Evolutionary conservation across 2,888 invertebrate species (phyloP).

Genomic region (Ectropis crepuscularia): DNA sequence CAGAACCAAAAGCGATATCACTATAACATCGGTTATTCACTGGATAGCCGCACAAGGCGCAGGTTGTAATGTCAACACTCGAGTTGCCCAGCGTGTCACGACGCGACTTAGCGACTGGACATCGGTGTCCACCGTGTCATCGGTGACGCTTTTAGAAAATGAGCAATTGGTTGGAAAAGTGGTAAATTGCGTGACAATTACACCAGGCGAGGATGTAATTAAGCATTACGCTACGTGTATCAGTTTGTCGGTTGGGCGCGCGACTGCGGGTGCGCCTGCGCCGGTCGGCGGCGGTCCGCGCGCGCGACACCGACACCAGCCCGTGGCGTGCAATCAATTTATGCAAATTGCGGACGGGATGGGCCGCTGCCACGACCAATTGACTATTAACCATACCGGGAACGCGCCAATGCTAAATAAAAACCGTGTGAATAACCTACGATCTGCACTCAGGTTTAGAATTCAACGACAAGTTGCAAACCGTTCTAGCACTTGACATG

Average conservation of each 20-base stretch:
- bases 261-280: slow-evolving; percentile 68
- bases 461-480: background rate
- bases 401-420: slow-evolving; percentile 26
- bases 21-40: slow-evolving; percentile 65
- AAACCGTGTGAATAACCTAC: slow-evolving; percentile 18
- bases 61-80: slow-evolving; percentile 37
- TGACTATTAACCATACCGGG: slow-evolving; percentile 58
- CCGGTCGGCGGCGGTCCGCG: slow-evolving; percentile 39
- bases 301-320: slow-evolving; percentile 61
- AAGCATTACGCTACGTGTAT: slow-evolving; percentile 68
- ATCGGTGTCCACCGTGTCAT: too few relatives aligned
- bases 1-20: slow-evolving; percentile 58
- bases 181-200: slow-evolving; percentile 71
- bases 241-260: slow-evolving; percentile 79
- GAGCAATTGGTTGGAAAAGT: slow-evolving; percentile 64
- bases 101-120: slow-evolving; percentile 17
- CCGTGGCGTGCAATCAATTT: slow-evolving; percentile 77
- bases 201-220: slow-evolving; percentile 76
- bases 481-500: too few relatives aligned
- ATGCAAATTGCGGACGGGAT: slow-evolving; percentile 80
- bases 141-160: slow-evolving; percentile 57
- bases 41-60: slow-evolving; percentile 64
- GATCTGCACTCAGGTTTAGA: background rate
- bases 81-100: slow-evolving; percentile 37
- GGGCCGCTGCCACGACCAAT: slow-evolving; percentile 61